A percentile compares a stretch with the other conserved stretches of the same genome.
These are phyloP conservation scores for Gopherus evgoodei DNA, from an alignment of 2,113 vertebrate species.

Conservation along the genomic window DNA sequence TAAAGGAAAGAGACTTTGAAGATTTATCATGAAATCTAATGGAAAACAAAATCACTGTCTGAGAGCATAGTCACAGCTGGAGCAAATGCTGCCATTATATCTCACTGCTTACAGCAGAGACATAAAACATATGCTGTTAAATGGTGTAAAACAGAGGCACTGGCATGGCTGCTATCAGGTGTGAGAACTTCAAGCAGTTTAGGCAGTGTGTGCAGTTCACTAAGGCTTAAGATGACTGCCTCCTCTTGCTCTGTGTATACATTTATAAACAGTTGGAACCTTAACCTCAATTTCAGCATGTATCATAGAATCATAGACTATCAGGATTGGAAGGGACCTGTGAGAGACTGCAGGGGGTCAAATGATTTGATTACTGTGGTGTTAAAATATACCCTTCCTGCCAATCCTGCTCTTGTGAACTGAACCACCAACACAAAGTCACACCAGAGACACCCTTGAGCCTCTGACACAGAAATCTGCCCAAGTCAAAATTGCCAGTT, in stretches of 20 bases:
- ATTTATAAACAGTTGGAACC: background rate
- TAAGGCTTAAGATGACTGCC: background rate
- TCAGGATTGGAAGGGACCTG: too few species aligned
- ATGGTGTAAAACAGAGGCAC: background rate
- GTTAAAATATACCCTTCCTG: background rate
- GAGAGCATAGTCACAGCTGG: background rate
- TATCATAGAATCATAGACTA: too few species aligned
- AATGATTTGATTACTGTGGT: background rate
- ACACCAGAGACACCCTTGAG: conserved; percentile 54
- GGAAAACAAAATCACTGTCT: background rate
- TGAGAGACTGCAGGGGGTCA: background rate
- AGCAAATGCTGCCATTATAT: background rate
- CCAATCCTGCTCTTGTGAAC: background rate
- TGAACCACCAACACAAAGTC: conserved; percentile 24
- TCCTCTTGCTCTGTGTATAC: too few species aligned
- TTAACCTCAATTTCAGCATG: background rate
- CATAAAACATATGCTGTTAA: background rate
- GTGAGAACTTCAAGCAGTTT: background rate
- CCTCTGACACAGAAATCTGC: conserved; percentile 16
- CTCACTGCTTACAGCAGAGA: background rate
- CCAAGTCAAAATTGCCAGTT: conserved; percentile 56
- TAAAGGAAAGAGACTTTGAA: background rate
- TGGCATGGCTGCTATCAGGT: background rate
- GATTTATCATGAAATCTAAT: background rate
- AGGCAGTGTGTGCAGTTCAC: too few species aligned